phyloP scores from a whole-genome alignment of 2,888 invertebrate species.

The Pseudeuparius sepicola region DNA sequence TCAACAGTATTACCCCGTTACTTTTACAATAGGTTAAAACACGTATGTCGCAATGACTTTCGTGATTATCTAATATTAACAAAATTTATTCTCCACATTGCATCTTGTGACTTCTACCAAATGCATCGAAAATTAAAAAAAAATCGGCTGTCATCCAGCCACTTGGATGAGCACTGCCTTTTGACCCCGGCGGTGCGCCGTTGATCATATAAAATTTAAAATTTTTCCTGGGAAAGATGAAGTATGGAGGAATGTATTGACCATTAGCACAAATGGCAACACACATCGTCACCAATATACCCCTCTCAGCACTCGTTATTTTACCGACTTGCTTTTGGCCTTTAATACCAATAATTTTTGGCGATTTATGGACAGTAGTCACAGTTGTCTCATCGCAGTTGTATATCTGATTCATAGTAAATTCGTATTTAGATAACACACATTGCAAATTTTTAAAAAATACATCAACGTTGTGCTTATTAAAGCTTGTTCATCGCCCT shows the following conservation, averaged over 20 bases:
- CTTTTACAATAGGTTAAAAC: conserved; percentile 17
- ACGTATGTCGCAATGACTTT: conserved; percentile 16
- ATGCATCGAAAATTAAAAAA: conserved; percentile 23
- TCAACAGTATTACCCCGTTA: conserved; percentile 24
- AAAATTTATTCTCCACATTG: conserved; percentile 9
- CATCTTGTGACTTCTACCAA: conserved; percentile 23
- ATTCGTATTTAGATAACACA: no score
- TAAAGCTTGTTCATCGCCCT: no score
- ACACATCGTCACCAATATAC: conserved; percentile 14
- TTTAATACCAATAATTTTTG: conserved; percentile 13
- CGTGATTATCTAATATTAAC: conserved; percentile 18
- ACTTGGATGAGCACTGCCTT: no score
- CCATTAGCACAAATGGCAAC: conserved; percentile 13
- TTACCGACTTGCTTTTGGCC: conserved; percentile 15
- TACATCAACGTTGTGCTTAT: no score
- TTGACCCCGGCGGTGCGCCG: conserved; percentile 13
- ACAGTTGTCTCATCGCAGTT: conserved; percentile 15
- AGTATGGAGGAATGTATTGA: conserved; percentile 10
- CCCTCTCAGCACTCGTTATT: conserved; percentile 16
- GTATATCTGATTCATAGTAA: conserved; percentile 15
- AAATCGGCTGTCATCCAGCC: conserved; percentile 17
- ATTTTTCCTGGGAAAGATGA: conserved; percentile 16
- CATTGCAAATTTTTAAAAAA: no score
- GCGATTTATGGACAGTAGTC: conserved; percentile 18
- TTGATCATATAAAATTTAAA: conserved; percentile 9